Percentiles rank a stretch among this genome's conserved stretches.
Conservation (phyloP, 2,888 invertebrate genomes). For the Linnaemya vulpina region DNA sequence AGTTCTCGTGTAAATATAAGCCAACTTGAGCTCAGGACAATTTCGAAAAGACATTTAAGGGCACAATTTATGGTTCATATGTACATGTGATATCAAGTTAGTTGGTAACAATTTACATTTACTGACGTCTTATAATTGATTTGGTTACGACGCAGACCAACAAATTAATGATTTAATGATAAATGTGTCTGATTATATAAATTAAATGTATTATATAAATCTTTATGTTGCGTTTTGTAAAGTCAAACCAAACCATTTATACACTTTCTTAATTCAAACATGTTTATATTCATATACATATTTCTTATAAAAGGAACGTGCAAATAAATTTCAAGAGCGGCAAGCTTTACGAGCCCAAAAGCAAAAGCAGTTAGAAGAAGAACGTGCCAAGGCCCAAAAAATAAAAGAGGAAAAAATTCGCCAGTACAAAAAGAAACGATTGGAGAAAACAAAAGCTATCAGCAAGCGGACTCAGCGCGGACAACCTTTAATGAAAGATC, state of each 20-base stretch:
- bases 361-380: constrained; percentile 76
- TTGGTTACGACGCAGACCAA: too few relatives aligned
- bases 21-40: too few relatives aligned
- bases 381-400: constrained; percentile 83
- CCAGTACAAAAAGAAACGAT: constrained; percentile 88
- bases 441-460: constrained; percentile 88
- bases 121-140: too few relatives aligned
- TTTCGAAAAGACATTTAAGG: too few relatives aligned
- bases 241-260: not conserved
- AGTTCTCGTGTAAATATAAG: too few relatives aligned
- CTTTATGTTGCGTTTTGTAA: not conserved
- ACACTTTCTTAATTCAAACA: not conserved
- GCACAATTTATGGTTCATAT: too few relatives aligned
- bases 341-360: constrained; percentile 63
- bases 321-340: constrained; percentile 64
- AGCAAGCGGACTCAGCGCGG: constrained; percentile 91
- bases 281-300: not conserved
- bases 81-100: too few relatives aligned
- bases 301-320: constrained; percentile 54
- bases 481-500: constrained; percentile 93
- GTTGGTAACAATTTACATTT: too few relatives aligned
- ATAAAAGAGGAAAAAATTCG: constrained; percentile 85
- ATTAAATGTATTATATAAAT: too few relatives aligned
- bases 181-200: too few relatives aligned
- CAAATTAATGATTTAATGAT: too few relatives aligned